A percentile compares a stretch with the other conserved stretches of the same genome.
phyloP scores from a whole-genome alignment of 2,888 invertebrate species.

The Trichogramma dendrolimi region DNA sequence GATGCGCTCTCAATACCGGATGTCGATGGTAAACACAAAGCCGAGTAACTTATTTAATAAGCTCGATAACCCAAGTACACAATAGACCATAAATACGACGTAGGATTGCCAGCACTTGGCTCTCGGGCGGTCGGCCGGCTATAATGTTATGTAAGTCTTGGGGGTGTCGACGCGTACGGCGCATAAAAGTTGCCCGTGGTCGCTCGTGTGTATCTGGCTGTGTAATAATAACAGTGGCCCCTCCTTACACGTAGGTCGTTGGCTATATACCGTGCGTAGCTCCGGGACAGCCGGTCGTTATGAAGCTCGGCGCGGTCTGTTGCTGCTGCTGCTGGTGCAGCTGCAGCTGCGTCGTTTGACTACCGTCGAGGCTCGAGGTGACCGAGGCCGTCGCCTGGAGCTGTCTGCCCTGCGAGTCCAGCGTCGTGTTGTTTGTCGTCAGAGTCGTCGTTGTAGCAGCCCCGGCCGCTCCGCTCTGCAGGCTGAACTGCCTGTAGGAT shows the following conservation, averaged over 20 bases:
- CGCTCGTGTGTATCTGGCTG: too few relatives aligned
- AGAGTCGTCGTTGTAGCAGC: slow-evolving; percentile 32
- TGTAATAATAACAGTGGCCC: not conserved
- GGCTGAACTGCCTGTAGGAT: slow-evolving; percentile 71
- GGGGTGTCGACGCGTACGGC: too few relatives aligned
- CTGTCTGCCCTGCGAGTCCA: slow-evolving; percentile 9
- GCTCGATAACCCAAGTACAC: too few relatives aligned
- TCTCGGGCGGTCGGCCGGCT: too few relatives aligned
- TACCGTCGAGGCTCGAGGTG: slow-evolving; percentile 40
- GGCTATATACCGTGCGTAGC: slow-evolving; percentile 41
- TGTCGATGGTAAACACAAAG: too few relatives aligned
- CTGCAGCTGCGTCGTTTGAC: slow-evolving; percentile 36
- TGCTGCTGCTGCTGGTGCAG: slow-evolving; percentile 36
- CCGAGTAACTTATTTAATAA: too few relatives aligned
- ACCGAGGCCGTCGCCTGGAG: slow-evolving; percentile 14
- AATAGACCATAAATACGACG: too few relatives aligned
- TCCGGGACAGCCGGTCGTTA: slow-evolving; percentile 17
- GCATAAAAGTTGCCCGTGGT: too few relatives aligned
- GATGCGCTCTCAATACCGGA: too few relatives aligned
- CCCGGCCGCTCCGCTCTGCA: slow-evolving; percentile 62
- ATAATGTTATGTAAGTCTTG: too few relatives aligned
- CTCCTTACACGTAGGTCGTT: slow-evolving; percentile 30
- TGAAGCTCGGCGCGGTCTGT: slow-evolving; percentile 27
- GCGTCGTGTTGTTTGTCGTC: slow-evolving; percentile 2
- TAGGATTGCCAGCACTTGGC: too few relatives aligned